Base-by-base conservation (phyloP, 2,797 vertebrate genomes). In the Anomalospiza imberbis region DNA sequence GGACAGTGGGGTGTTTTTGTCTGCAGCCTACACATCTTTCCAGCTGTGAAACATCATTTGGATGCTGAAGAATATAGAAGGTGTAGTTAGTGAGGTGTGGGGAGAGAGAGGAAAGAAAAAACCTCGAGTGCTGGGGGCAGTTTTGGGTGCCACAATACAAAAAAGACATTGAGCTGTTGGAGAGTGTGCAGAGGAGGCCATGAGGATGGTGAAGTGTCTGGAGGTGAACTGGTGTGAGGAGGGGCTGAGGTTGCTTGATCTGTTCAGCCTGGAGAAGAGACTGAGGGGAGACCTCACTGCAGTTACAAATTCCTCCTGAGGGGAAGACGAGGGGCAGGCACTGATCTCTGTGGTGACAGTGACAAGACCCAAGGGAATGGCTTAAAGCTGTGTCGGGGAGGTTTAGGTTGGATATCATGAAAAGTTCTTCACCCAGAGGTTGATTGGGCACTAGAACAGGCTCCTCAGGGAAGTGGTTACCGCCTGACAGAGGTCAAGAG, bases 351-450 rank as follows among this genome's bases (percentile, higher is more conserved):
- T 13, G 16, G 40, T 19, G 4, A 32, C 15, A 38, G 6, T 5
- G 22, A 47, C n/a, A 29, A 13, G 7, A 53, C 4, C 1, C 0
- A 1, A 20, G 24, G 29, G 18, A 44, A 5, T 22, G 12, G 6
- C 3, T 15, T 44, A 45, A 28, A 66, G 4, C 3, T 67, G 8
- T 2, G 0, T 45, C 54, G 22, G n/a, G 4, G 9, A 40, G 8
- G 28, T 53, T 54, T 47, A 61, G 24, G 3, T 2, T 40, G 19
- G 24, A 11, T 32, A 44, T 44, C 1, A 42, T 21, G 14, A 61
- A 61, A 68, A 5, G 10, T n/a, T 53, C 17, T 60, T 53, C 19
- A 29, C 11, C 19, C 19, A n/a, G 34, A 68, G 17, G 8, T 2
- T 53, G 31, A 4, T 1, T 15, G 15, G 26, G 20, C 34, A 40